Evolutionary conservation across 2,113 vertebrate species (phyloP).

Genomic region (Onychorhynchus coronatus): DNA sequence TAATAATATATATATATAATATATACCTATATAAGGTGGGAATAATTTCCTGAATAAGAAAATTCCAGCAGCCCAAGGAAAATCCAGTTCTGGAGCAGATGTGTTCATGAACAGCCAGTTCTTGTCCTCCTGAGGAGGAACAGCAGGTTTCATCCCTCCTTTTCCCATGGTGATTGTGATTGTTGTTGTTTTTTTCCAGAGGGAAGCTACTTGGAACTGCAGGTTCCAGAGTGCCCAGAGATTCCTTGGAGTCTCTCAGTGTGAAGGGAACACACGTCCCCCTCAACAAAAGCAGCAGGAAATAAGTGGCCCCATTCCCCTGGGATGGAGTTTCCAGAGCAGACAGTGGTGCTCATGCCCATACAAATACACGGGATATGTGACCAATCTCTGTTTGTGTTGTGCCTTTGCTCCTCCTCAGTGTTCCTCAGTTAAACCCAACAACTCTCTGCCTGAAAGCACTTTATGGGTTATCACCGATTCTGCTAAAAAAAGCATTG

Average conservation of each 20-base stretch:
- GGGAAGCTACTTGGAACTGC: slow-evolving; percentile 60
- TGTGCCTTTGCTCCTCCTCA: slow-evolving; percentile 34
- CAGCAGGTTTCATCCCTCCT: not conserved
- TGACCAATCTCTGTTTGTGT: slow-evolving; percentile 69
- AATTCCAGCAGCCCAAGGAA: not conserved
- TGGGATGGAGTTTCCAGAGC: slow-evolving; percentile 1
- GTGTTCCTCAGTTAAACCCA: not conserved
- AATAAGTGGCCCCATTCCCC: slow-evolving; percentile 53
- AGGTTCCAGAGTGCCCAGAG: slow-evolving; percentile 11
- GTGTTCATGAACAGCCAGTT: not conserved
- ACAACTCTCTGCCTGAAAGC: not conserved
- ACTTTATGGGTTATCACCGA: not conserved
- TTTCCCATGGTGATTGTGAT: not conserved
- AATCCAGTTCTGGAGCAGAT: not conserved
- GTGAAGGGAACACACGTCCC: slow-evolving; percentile 65
- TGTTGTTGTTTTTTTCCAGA: slow-evolving; percentile 56
- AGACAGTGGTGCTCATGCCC: slow-evolving; percentile 64
- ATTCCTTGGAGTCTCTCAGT: slow-evolving; percentile 62
- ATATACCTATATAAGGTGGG: no score
- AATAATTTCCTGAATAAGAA: not conserved
- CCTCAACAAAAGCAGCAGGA: slow-evolving; percentile 71
- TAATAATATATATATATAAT: no score
- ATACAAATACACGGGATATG: not conserved
- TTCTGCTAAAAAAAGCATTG: not conserved
- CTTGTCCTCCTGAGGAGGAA: not conserved